Evolutionary conservation across 2,888 invertebrate species (phyloP).

Genomic region (Calameuta idolon): DNA sequence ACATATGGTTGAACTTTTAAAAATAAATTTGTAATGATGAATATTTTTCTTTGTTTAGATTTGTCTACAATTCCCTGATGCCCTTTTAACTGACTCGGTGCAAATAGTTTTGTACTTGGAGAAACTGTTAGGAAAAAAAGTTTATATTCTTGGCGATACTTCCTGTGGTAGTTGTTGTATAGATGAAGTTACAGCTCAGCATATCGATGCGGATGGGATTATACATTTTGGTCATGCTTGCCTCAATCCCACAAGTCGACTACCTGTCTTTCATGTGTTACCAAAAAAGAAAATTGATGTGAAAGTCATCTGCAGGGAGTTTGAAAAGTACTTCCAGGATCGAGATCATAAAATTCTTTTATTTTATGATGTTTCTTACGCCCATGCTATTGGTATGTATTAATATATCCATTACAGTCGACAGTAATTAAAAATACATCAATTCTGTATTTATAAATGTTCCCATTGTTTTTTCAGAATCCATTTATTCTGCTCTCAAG

Average conservation of each 20-base stretch:
- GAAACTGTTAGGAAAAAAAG: slow-evolving; percentile 69
- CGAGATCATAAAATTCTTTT: slow-evolving; percentile 68
- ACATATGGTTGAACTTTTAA: background rate
- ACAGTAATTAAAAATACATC: background rate
- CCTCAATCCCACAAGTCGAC: slow-evolving; percentile 75
- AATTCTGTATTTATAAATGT: background rate
- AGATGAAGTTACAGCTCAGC: slow-evolving; percentile 90
- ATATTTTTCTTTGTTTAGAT: slow-evolving; percentile 70
- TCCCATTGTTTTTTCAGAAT: slow-evolving; percentile 37
- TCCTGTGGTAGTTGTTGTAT: slow-evolving; percentile 94
- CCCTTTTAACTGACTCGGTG: slow-evolving; percentile 77
- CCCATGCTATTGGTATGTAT: slow-evolving; percentile 71
- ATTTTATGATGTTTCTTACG: slow-evolving; percentile 77
- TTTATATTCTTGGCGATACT: slow-evolving; percentile 90
- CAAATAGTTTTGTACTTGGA: slow-evolving; percentile 73
- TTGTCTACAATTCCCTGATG: slow-evolving; percentile 93
- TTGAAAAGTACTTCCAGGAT: slow-evolving; percentile 59
- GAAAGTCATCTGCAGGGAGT: slow-evolving; percentile 59
- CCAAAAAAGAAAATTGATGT: slow-evolving; percentile 74
- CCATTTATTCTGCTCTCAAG: slow-evolving; percentile 38
- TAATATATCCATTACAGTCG: background rate
- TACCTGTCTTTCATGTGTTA: slow-evolving; percentile 83
- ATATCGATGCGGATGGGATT: slow-evolving; percentile 85
- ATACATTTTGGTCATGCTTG: slow-evolving; percentile 95
- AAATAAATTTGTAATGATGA: background rate